These are phyloP conservation scores for Agelaius tricolor DNA, from an alignment of 2,113 vertebrate genomes.

Conservation along the genomic window DNA sequence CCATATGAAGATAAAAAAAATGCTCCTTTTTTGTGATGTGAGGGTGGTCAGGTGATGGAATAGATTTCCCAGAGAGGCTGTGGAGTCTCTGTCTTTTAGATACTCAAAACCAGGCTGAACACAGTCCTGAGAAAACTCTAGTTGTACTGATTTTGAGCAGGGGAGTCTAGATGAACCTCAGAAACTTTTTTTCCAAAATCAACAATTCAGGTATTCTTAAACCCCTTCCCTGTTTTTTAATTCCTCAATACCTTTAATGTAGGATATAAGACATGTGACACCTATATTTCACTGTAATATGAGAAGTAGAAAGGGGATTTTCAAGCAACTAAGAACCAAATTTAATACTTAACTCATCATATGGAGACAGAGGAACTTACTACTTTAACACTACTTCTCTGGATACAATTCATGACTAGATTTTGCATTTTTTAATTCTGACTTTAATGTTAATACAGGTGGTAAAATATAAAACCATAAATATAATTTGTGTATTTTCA, in stretches of 20 bases:
- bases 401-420: not conserved
- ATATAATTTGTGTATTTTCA: not conserved
- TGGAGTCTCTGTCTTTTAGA: not conserved
- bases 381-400: not conserved
- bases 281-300: not conserved
- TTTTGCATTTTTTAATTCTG: not conserved
- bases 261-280: not conserved
- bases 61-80: not conserved
- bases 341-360: not conserved
- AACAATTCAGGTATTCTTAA: not conserved
- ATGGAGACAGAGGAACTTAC: not conserved
- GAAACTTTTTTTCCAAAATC: not conserved
- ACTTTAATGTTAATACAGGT: not conserved
- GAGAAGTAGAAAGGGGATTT: not conserved
- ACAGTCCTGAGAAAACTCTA: not conserved
- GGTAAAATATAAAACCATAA: not conserved
- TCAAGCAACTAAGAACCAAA: not conserved
- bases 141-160: not conserved
- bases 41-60: not conserved
- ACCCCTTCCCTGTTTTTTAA: not conserved
- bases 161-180: not conserved
- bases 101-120: not conserved
- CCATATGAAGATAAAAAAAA: not conserved
- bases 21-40: not conserved
- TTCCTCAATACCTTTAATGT: not conserved